Base-by-base conservation (phyloP, 2,888 invertebrate species). In the Ormyrus labotus region DNA sequence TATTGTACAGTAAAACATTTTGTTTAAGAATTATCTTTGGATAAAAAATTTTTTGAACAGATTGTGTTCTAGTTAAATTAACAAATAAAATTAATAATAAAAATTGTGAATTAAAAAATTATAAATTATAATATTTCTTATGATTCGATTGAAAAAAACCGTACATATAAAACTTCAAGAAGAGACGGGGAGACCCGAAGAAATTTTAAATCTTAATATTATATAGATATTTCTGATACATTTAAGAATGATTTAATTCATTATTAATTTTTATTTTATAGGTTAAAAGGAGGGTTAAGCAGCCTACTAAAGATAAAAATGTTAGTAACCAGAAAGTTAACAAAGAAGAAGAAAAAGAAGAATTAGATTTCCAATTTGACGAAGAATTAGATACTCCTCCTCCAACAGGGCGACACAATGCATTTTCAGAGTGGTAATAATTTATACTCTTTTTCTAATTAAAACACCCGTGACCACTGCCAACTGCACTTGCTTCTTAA, bases 281-380 rank as follows among this genome's bases (percentile, higher is more conserved):
- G 92, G 92, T 92, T 10, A 92, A 91, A 81, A 88, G 91, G 84
- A 90, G 89, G 84, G 88, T 88, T 47, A 92, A 92, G 83, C 88
- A 87, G 10, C 85, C 88, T n/a, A 85, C 87, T 1, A 90, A 88
- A 82, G 89, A 87, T 34, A 90, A 86, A 83, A 74, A 75, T n/a
- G 88, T 86, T 48, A 87, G 85, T 3, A 88, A 84, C 74, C 86
- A 85, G 13, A 84, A 83, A 57, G 74, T 73, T 10, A 87, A 86
- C 53, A 84, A 88, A 57, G 87, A 84, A 64, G 87, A 90, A 78
- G 92, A 92, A 83, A 93, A 94, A 83, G 98, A 98, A 91, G 98
- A 98, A 90, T 92, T 98, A 84, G 97, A 98, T 91, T 99, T 99
- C 92, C 97, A 98, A 92, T 97, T 99, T 89, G 99, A 99, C 89